phyloP scores from a whole-genome alignment of 2,797 vertebrate genomes.

The Leptodactylus fallax region DNA sequence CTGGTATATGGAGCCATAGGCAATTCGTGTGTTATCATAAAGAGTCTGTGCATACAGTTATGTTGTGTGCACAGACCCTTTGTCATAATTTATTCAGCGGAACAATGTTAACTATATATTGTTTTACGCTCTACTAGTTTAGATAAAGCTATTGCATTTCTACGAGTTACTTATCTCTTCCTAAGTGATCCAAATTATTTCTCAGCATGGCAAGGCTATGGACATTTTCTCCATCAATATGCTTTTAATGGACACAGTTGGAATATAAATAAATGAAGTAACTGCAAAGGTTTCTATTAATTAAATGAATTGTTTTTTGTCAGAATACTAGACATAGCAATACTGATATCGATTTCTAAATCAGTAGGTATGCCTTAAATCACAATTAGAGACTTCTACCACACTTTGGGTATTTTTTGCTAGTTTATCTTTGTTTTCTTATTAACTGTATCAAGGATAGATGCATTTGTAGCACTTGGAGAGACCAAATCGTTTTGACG shows the following conservation, averaged over 20 bases:
- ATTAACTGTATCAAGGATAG: constrained; percentile 28
- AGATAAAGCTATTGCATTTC: constrained; percentile 25
- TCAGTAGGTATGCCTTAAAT: constrained; percentile 60
- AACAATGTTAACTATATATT: neutral
- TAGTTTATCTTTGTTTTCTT: constrained; percentile 44
- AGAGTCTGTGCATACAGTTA: neutral
- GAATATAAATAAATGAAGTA: constrained; percentile 62
- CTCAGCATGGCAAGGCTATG: constrained; percentile 55
- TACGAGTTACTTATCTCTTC: constrained; percentile 44
- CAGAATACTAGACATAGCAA: constrained; percentile 59
- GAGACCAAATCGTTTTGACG: neutral
- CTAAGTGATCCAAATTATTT: constrained; percentile 57
- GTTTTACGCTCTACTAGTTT: neutral
- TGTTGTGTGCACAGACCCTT: neutral
- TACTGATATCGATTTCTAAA: constrained; percentile 58
- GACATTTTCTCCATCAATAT: constrained; percentile 59
- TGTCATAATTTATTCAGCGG: neutral
- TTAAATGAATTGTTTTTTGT: constrained; percentile 59
- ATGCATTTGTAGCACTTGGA: neutral
- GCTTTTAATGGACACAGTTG: constrained; percentile 62
- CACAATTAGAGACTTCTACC: constrained; percentile 53
- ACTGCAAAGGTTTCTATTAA: constrained; percentile 59
- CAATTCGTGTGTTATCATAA: neutral
- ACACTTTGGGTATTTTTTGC: constrained; percentile 53
- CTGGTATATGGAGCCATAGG: no score